These are phyloP conservation scores for Lanistes nyassanus DNA, from an alignment of 1,140 invertebrate genomes.

Conservation along the genomic window DNA sequence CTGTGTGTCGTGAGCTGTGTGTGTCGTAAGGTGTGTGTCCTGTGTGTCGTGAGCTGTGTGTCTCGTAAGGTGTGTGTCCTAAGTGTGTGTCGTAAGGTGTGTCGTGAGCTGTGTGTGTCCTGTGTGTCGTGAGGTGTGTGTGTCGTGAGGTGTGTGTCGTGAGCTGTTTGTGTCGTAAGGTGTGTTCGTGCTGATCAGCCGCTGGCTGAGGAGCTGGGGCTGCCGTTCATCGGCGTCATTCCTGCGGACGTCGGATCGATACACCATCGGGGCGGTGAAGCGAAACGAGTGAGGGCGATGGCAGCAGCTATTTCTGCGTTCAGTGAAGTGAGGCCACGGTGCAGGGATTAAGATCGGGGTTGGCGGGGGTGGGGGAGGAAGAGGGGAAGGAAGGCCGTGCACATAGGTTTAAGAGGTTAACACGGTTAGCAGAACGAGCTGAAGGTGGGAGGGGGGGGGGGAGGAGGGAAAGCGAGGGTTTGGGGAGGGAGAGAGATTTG, in stretches of 20 bases:
- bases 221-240: too few species aligned
- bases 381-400: neutral
- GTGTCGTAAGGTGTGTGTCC: neutral
- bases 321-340: too few species aligned
- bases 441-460: constrained; percentile 2
- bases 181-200: too few species aligned
- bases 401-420: too few species aligned
- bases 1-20: neutral
- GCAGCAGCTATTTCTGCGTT: too few species aligned
- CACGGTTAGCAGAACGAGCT: neutral
- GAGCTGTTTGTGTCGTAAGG: constrained; percentile 2
- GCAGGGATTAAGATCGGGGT: too few species aligned
- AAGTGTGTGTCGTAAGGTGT: neutral
- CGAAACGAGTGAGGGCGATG: too few species aligned
- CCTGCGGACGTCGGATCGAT: too few species aligned
- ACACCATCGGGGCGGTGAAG: too few species aligned
- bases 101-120: neutral
- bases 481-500: neutral
- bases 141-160: constrained; percentile 9
- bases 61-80: constrained; percentile 12
- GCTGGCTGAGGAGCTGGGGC: too few species aligned
- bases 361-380: too few species aligned
- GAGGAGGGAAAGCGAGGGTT: neutral
- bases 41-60: neutral
- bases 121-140: neutral